Evolutionary conservation across 2,888 invertebrate genomes (phyloP).

Genomic region (Lepas anatifera): DNA sequence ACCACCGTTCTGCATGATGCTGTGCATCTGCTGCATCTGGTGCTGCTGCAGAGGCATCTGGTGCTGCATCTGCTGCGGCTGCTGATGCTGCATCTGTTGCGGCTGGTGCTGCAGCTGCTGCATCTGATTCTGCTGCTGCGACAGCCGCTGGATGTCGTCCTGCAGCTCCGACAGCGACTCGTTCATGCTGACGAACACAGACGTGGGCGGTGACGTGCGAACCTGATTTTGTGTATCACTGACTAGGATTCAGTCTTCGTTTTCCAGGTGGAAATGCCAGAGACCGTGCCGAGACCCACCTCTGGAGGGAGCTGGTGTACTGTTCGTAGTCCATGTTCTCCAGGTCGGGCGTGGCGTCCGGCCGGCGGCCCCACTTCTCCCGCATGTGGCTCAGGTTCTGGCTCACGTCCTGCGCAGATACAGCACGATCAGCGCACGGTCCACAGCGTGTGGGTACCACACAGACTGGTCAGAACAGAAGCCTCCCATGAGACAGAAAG

Average conservation of each 20-base stretch:
- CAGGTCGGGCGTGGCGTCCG: constrained; percentile 48
- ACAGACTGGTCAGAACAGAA: too few relatives aligned
- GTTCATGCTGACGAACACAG: constrained; percentile 68
- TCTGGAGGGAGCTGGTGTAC: constrained; percentile 66
- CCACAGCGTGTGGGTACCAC: too few relatives aligned
- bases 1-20: constrained; percentile 35
- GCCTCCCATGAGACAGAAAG: too few relatives aligned
- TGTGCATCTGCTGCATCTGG: constrained; percentile 36
- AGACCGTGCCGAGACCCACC: too few relatives aligned
- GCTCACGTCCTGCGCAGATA: background rate
- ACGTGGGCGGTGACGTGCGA: too few relatives aligned
- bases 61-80: constrained; percentile 22
- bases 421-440: too few relatives aligned
- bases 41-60: constrained; percentile 29
- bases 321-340: constrained; percentile 72
- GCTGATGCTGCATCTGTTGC: constrained; percentile 29
- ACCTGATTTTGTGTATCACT: too few relatives aligned
- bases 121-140: constrained; percentile 66
- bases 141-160: constrained; percentile 79
- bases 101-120: constrained; percentile 33
- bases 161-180: constrained; percentile 87
- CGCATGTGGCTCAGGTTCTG: background rate
- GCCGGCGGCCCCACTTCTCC: background rate
- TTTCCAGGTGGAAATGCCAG: too few relatives aligned
- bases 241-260: too few relatives aligned